Percentiles rank a stretch among this genome's conserved stretches.
Evolutionary conservation across 2,888 invertebrate genomes (phyloP).

Genomic region (Hyposoter dolosus): DNA sequence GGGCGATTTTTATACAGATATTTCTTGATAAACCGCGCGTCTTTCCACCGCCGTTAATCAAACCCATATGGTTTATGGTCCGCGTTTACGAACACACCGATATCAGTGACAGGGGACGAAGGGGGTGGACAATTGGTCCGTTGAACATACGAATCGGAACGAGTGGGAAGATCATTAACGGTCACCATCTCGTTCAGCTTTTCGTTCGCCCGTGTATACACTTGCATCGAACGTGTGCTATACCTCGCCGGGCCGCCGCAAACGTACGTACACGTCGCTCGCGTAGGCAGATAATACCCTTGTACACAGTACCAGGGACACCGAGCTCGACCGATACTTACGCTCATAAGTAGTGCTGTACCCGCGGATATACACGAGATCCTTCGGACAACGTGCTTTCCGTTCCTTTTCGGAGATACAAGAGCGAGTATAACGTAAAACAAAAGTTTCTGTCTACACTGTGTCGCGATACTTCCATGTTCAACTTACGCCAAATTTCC

Average conservation of each 20-base stretch:
- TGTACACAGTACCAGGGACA: slow-evolving; percentile 64
- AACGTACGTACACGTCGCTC: slow-evolving; percentile 26
- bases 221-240: slow-evolving; percentile 67
- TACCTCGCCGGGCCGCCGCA: slow-evolving; percentile 22
- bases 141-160: slow-evolving; percentile 65
- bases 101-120: slow-evolving; percentile 14
- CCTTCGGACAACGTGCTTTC: slow-evolving; percentile 70
- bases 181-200: slow-evolving; percentile 57
- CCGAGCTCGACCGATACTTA: slow-evolving; percentile 69
- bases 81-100: not conserved
- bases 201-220: slow-evolving; percentile 60
- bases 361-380: slow-evolving; percentile 44
- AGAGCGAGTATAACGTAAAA: slow-evolving; percentile 32
- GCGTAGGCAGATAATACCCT: slow-evolving; percentile 73
- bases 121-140: slow-evolving; percentile 35
- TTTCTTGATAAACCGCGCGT: not conserved
- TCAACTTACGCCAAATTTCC: not conserved
- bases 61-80: slow-evolving; percentile 11
- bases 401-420: slow-evolving; percentile 67
- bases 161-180: slow-evolving; percentile 74
- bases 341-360: slow-evolving; percentile 65
- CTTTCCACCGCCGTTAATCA: slow-evolving; percentile 7
- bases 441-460: not conserved
- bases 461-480: not conserved
- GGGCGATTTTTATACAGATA: not conserved